Evolutionary conservation across 2,888 invertebrate species (phyloP).

Genomic region (Heteropelma amictum): DNA sequence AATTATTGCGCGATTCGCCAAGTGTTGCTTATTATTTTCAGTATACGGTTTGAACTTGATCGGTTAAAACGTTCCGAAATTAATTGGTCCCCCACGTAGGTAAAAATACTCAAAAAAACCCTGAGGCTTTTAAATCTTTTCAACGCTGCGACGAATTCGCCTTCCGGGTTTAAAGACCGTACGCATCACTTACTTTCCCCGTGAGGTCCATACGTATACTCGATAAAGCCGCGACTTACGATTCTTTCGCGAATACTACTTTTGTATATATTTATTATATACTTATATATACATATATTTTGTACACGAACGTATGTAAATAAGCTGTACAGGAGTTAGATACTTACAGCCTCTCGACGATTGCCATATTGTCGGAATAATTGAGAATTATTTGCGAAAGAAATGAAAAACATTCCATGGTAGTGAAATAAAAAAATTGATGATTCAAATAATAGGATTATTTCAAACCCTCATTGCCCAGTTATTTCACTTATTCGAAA

Average conservation of each 20-base stretch:
- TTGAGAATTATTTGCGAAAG: no score
- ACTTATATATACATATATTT: background rate
- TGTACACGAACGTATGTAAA: background rate
- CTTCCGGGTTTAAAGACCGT: conserved; percentile 57
- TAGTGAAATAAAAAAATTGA: no score
- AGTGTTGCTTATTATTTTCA: no score
- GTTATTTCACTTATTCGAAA: no score
- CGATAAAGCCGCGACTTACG: conserved; percentile 24
- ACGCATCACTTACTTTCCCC: conserved; percentile 57
- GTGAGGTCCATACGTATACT: conserved; percentile 38
- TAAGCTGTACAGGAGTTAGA: conserved; percentile 5
- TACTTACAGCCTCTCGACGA: no score
- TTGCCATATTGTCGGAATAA: no score
- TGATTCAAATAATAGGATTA: no score
- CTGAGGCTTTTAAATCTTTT: conserved; percentile 15
- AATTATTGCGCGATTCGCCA: no score
- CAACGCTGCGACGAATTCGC: conserved; percentile 38
- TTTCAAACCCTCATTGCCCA: no score
- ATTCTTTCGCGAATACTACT: conserved; percentile 3
- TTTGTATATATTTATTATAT: background rate
- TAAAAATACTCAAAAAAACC: conserved; percentile 16
- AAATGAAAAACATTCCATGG: no score
- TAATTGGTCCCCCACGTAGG: background rate
- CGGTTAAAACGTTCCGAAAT: background rate
- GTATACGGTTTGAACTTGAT: no score